A percentile compares a stretch with the other conserved stretches of the same genome.
Evolutionary conservation across 1,140 invertebrate genomes (phyloP).

Genomic region (Phocides pigmalion): DNA sequence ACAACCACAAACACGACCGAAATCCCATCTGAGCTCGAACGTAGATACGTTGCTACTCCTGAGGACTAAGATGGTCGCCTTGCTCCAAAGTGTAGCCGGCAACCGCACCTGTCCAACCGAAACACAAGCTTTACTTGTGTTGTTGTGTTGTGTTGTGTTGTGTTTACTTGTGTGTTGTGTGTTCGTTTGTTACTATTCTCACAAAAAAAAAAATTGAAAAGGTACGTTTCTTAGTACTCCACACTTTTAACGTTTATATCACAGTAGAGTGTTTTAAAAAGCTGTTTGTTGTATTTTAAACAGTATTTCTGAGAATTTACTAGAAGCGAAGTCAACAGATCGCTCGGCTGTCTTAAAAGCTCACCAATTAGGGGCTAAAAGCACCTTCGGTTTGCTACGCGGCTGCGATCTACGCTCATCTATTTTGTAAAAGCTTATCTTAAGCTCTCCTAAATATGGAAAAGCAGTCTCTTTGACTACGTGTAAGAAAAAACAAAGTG

Average conservation of each 20-base stretch:
- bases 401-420: slow-evolving; percentile 22
- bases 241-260: slow-evolving; percentile 44
- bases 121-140: too few species aligned
- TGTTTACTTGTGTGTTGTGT: too few species aligned
- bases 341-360: slow-evolving; percentile 83
- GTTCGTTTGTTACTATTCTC: too few species aligned
- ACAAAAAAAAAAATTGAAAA: too few species aligned
- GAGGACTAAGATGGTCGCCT: too few species aligned
- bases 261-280: slow-evolving; percentile 12
- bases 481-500: neutral
- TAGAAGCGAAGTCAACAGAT: slow-evolving; percentile 68
- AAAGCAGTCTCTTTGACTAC: neutral
- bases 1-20: too few species aligned
- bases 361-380: slow-evolving; percentile 84
- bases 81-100: too few species aligned
- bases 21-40: too few species aligned
- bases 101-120: too few species aligned
- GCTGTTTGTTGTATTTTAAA: neutral
- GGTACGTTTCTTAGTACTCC: too few species aligned
- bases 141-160: too few species aligned
- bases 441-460: slow-evolving; percentile 13
- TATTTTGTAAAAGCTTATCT: slow-evolving; percentile 28
- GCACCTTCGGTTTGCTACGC: slow-evolving; percentile 75
- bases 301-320: slow-evolving; percentile 15
- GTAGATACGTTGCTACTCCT: too few species aligned